Evolutionary conservation across 1,140 invertebrate species (phyloP).

Genomic region (Heliothis virescens): DNA sequence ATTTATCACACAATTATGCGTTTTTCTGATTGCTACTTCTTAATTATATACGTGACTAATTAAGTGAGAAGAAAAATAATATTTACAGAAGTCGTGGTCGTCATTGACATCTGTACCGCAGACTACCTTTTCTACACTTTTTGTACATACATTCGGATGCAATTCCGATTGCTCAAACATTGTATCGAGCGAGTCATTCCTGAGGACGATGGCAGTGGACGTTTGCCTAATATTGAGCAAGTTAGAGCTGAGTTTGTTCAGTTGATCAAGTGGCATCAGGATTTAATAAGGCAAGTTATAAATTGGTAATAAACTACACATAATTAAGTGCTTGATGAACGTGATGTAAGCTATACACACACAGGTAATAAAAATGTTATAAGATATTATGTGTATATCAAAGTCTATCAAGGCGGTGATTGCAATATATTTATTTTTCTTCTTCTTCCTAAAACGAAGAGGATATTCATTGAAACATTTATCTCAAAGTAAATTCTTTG

Average conservation of each 20-base stretch:
- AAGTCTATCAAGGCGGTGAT: too few relatives aligned
- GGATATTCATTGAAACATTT: too few relatives aligned
- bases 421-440: too few relatives aligned
- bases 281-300: slow-evolving; percentile 41
- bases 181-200: slow-evolving; percentile 49
- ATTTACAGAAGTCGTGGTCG: slow-evolving; percentile 50
- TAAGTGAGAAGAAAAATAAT: too few relatives aligned
- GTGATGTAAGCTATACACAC: too few relatives aligned
- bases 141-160: slow-evolving; percentile 60
- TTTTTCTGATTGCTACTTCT: too few relatives aligned
- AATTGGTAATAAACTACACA: background rate
- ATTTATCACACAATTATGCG: too few relatives aligned
- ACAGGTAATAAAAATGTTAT: too few relatives aligned
- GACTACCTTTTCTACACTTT: slow-evolving; percentile 61
- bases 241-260: slow-evolving; percentile 33
- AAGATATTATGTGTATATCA: too few relatives aligned
- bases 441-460: too few relatives aligned
- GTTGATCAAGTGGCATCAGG: slow-evolving; percentile 57
- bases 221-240: slow-evolving; percentile 14
- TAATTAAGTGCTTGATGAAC: background rate
- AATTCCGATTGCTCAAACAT: slow-evolving; percentile 58
- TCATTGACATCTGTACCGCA: slow-evolving; percentile 32
- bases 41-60: too few relatives aligned
- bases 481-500: too few relatives aligned
- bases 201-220: background rate